Percentiles rank a stretch among this genome's conserved stretches.
Conservation (phyloP, 2,113 vertebrate genomes). For the Acinonyx jubatus region DNA sequence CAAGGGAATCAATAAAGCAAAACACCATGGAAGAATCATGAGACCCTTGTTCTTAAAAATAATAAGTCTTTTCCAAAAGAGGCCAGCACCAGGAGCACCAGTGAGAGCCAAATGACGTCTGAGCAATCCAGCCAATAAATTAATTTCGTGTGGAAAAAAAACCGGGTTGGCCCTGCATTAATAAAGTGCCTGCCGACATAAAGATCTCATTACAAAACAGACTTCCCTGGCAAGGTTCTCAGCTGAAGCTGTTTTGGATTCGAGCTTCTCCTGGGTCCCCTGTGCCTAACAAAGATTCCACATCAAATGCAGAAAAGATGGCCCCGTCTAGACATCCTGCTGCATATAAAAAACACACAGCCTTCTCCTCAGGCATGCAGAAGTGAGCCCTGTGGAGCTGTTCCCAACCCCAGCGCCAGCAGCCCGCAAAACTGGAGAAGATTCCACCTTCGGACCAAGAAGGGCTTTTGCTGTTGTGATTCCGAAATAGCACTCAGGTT, state of each 20-base stretch:
- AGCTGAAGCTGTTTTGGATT: constrained; percentile 56
- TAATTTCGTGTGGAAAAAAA: constrained; percentile 66
- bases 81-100: not conserved
- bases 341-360: not conserved
- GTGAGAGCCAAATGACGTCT: constrained; percentile 53
- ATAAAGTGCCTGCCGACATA: constrained; percentile 29
- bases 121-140: constrained; percentile 62
- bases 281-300: constrained; percentile 56
- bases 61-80: constrained; percentile 51
- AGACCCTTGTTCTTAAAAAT: constrained; percentile 49
- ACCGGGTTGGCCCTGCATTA: constrained; percentile 20
- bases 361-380: not conserved
- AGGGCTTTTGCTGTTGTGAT: not conserved
- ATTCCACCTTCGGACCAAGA: not conserved
- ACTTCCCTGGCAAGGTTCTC: constrained; percentile 54
- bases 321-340: constrained; percentile 58
- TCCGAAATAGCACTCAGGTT: not conserved
- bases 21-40: constrained; percentile 16
- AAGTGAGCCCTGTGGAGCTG: not conserved
- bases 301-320: constrained; percentile 59
- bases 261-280: constrained; percentile 24
- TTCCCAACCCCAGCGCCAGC: too few relatives aligned
- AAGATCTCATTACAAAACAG: constrained; percentile 60
- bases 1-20: not conserved
- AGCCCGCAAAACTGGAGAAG: not conserved